Conservation (phyloP, 2,113 vertebrate genomes). For the Triplophysa siluroides region DNA sequence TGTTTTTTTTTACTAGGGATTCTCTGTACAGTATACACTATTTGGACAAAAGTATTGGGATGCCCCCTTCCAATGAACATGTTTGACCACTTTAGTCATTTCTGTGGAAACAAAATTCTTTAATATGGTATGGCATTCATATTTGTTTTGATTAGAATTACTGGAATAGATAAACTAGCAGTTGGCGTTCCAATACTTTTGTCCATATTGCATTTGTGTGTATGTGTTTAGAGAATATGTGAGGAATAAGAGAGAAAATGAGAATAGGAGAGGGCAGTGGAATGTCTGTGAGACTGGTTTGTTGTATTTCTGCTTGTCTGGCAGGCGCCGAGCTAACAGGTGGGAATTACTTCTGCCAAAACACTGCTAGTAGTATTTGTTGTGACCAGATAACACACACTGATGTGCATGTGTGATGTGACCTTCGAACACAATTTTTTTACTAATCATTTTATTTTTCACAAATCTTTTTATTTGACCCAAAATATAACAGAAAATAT, state of each 20-base stretch:
- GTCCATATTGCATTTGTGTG: too few species aligned
- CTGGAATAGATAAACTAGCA: too few species aligned
- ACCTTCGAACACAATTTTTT: background rate
- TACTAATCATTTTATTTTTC: background rate
- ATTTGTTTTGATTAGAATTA: too few species aligned
- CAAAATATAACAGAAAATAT: background rate
- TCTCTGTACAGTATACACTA: too few species aligned
- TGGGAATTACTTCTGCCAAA: slow-evolving; percentile 33
- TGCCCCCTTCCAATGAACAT: too few species aligned
- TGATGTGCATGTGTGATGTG: background rate
- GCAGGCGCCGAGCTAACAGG: slow-evolving; percentile 4
- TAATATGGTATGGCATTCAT: too few species aligned
- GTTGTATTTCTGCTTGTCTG: slow-evolving; percentile 35
- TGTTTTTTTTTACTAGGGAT: too few species aligned
- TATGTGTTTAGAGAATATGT: background rate
- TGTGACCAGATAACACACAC: slow-evolving; percentile 45
- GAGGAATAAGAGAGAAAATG: background rate
- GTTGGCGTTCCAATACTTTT: too few species aligned
- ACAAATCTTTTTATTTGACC: background rate
- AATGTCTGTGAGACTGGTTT: slow-evolving; percentile 21
- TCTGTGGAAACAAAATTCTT: too few species aligned
- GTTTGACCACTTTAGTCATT: too few species aligned
- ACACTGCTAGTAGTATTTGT: slow-evolving; percentile 30
- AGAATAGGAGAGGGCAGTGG: slow-evolving; percentile 16
- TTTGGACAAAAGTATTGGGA: too few species aligned